These are phyloP conservation scores for Oedothorax gibbosus DNA, from an alignment of 1,140 invertebrate species.

Conservation along the genomic window DNA sequence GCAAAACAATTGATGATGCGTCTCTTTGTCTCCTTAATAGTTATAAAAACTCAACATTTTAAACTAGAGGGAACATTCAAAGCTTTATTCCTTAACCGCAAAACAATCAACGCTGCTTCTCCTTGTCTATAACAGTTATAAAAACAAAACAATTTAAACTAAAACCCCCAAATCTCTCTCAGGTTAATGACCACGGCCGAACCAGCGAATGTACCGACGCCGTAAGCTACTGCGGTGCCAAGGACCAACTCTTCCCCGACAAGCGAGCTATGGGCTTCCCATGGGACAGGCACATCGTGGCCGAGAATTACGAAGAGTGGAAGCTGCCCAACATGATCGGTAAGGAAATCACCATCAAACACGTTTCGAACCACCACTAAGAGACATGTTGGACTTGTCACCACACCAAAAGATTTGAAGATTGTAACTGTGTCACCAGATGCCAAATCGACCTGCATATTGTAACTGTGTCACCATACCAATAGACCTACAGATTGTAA, in stretches of 20 bases:
- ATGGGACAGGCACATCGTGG: constrained; percentile 51
- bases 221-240: constrained; percentile 56
- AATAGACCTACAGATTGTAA: no score
- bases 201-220: constrained; percentile 49
- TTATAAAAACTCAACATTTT: no score
- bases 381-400: neutral
- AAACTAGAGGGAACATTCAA: no score
- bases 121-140: no score
- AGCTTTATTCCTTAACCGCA: no score
- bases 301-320: constrained; percentile 33
- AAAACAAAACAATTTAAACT: neutral
- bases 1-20: no score
- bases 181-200: constrained; percentile 52
- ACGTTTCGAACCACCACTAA: neutral
- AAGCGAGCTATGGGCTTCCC: constrained; percentile 59
- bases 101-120: no score
- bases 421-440: no score
- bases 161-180: neutral
- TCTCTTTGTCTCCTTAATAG: no score
- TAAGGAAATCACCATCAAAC: constrained; percentile 21
- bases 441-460: no score
- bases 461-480: no score
- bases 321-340: constrained; percentile 40
- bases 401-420: no score
- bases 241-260: constrained; percentile 54